phyloP scores from a whole-genome alignment of 1,140 invertebrate species.

The Chionoecetes opilio region DNA sequence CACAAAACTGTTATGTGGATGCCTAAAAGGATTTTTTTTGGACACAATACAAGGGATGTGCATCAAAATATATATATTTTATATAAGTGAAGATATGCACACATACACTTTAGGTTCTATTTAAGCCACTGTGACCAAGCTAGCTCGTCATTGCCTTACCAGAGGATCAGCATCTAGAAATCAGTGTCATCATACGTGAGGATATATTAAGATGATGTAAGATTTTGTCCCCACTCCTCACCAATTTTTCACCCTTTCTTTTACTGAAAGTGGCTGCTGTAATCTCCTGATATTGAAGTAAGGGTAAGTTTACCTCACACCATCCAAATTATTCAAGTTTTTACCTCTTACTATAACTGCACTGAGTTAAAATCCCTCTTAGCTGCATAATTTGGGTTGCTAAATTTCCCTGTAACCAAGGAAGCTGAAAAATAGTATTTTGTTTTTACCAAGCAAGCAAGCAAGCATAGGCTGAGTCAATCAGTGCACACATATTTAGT shows the following conservation, averaged over 20 bases:
- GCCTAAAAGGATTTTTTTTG: no score
- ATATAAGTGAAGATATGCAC: neutral
- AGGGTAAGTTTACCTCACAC: slow-evolving; percentile 62
- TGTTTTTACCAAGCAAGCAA: slow-evolving; percentile 45
- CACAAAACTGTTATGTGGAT: no score
- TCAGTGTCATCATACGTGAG: neutral
- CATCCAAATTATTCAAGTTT: slow-evolving; percentile 58
- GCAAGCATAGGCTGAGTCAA: slow-evolving; percentile 15
- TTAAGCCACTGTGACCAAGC: neutral
- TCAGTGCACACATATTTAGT: neutral
- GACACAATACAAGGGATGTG: no score
- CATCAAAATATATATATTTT: no score
- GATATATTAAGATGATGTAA: neutral
- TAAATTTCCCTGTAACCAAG: slow-evolving; percentile 42
- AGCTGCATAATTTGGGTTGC: slow-evolving; percentile 51
- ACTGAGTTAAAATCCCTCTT: slow-evolving; percentile 41
- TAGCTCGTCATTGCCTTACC: neutral
- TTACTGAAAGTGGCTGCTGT: slow-evolving; percentile 66
- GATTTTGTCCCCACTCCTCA: slow-evolving; percentile 43
- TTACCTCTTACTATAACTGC: slow-evolving; percentile 15
- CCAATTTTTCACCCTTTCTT: slow-evolving; percentile 60
- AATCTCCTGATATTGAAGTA: slow-evolving; percentile 69
- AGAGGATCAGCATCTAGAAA: neutral
- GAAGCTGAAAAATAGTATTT: slow-evolving; percentile 48
- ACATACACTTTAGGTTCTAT: neutral